A percentile compares a stretch with the other conserved stretches of the same genome.
Evolutionary conservation across 2,888 invertebrate genomes (phyloP).

Genomic region (Drosophila mulleri): DNA sequence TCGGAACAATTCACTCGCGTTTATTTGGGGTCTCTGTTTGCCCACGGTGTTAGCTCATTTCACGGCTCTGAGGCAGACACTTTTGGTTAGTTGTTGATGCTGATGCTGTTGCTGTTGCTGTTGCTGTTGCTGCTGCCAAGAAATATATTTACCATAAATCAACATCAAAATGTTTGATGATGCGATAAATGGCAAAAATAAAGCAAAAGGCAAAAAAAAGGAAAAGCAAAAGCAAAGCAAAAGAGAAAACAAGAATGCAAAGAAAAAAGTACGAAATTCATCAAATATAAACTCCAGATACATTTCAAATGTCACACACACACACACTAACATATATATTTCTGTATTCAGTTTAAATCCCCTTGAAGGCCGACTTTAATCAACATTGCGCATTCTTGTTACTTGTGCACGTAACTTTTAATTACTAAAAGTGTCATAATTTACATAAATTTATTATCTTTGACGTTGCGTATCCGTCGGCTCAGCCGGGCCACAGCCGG

Average conservation of each 20-base stretch:
- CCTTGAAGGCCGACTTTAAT: constrained; percentile 32
- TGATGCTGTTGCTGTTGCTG: constrained; percentile 13
- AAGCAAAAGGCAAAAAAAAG: constrained; percentile 44
- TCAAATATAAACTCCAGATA: constrained; percentile 35
- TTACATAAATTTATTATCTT: constrained; percentile 68
- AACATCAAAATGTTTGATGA: constrained; percentile 81
- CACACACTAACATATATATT: neutral
- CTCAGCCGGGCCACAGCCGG: neutral
- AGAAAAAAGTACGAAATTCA: constrained; percentile 26
- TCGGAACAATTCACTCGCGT: constrained; percentile 57
- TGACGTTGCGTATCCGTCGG: constrained; percentile 24
- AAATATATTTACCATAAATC: constrained; percentile 80
- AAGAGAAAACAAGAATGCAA: neutral
- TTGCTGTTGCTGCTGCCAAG: constrained; percentile 37
- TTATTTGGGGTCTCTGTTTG: constrained; percentile 72
- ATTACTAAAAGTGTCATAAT: constrained; percentile 70
- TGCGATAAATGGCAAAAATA: constrained; percentile 77
- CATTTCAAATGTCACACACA: constrained; percentile 6
- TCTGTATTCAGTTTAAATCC: constrained; percentile 1
- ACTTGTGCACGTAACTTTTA: constrained; percentile 51
- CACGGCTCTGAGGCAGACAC: constrained; percentile 53
- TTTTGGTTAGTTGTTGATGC: constrained; percentile 34
- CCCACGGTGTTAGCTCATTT: constrained; percentile 70
- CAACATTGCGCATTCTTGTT: constrained; percentile 5
- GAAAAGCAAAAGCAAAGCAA: constrained; percentile 40